phyloP scores from a whole-genome alignment of 1,140 invertebrate genomes.

The Drosophila nannoptera region DNA sequence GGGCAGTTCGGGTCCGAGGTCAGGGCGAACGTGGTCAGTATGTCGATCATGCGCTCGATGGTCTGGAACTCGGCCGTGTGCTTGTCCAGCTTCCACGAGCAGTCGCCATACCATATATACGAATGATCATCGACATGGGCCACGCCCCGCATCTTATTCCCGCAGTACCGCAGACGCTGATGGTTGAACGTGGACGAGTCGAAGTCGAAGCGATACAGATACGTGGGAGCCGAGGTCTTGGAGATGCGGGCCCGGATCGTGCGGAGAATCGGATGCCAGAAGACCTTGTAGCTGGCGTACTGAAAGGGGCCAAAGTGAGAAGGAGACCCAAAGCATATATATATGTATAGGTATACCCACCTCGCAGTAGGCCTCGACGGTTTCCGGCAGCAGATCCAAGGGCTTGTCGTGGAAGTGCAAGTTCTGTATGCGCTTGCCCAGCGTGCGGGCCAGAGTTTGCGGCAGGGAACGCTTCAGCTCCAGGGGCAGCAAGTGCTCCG shows the following conservation, averaged over 20 bases:
- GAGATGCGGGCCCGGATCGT: conserved; percentile 55
- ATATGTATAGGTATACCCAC: conserved; percentile 23
- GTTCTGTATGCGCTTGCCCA: conserved; percentile 50
- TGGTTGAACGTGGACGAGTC: conserved; percentile 72
- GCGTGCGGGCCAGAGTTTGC: conserved; percentile 15
- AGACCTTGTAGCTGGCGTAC: conserved; percentile 77
- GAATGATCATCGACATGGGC: conserved; percentile 84
- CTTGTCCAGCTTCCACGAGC: conserved; percentile 78
- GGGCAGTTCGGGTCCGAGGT: conserved; percentile 73
- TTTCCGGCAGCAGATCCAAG: conserved; percentile 35
- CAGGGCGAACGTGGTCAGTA: conserved; percentile 78
- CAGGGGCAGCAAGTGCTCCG: conserved; percentile 58
- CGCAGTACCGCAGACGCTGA: conserved; percentile 67
- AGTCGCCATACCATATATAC: conserved; percentile 82
- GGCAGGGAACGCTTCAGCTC: conserved; percentile 56
- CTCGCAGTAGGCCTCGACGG: conserved; percentile 59
- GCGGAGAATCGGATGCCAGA: conserved; percentile 78
- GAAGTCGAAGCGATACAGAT: conserved; percentile 79
- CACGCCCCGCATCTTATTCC: conserved; percentile 78
- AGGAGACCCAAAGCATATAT: background rate
- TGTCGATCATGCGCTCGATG: conserved; percentile 80
- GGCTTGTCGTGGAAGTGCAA: conserved; percentile 53
- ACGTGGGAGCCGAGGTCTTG: conserved; percentile 68
- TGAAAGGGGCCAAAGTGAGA: conserved; percentile 12
- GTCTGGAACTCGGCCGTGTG: conserved; percentile 67